Evolutionary conservation across 2,113 vertebrate genomes (phyloP), one percentile per base, ranked within the genome.

Genomic region (Pelecanus crispus): DNA sequence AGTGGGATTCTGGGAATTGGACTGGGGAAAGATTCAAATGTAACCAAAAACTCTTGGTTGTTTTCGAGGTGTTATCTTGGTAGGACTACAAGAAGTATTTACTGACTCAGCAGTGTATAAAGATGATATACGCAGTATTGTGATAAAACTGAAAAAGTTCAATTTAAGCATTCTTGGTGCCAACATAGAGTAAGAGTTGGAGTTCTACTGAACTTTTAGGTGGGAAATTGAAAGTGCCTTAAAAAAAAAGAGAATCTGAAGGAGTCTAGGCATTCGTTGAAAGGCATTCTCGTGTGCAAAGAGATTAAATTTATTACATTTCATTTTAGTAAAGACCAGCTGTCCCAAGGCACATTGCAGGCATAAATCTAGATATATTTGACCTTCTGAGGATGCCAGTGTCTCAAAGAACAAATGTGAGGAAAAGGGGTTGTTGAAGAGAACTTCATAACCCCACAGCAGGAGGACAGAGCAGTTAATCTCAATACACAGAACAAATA

Each of bases 261-360:
- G 40, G 59, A 74, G 68, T 53, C 32, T 9, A 5, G 32, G 29
- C 11, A 31, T 87, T 79, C 3, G 0, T 25, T 74, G 25, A 59
- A 91, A 85, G 56, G 11, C 38, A 15, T 87, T 82, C 59, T 87
- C 5, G 2, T 52, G 20, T 88, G 79, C 49, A 32, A 7, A 61
- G 86, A 86, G 71, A 72, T 73, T 3, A n/a, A 29, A 81, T 58
- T 40, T 66, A 67, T 45, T 62, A 13, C 3, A 34, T 52, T 88
- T 86, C 17, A 22, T 31, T 94, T 61, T 20, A 50, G 40, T 58
- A 26, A 80, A 92, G 63, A 58, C 44, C 58, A 34, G 15, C 29
- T 72, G 79, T 63, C 47, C 75, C 1, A 0, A 21, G 25, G 56
- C 40, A 61, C 0, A 0, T 13, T n/a, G 21, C 56, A 45, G 47